Conservation (phyloP, 2,888 invertebrate genomes). For the Ennomos erosarius region DNA sequence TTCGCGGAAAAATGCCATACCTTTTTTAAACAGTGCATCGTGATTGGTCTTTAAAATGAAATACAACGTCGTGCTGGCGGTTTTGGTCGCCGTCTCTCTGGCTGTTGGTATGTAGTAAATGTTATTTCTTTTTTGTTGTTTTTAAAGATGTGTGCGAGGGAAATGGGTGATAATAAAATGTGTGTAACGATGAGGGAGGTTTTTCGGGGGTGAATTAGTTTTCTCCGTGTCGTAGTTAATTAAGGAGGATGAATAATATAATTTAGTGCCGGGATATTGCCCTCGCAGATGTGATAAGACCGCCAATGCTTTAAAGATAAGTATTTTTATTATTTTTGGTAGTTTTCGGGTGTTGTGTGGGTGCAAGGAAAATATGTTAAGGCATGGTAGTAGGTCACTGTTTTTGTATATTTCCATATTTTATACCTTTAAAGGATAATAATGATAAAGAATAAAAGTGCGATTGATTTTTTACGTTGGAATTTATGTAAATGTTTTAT, state of each 20-base stretch:
- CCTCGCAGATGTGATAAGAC: too few relatives aligned
- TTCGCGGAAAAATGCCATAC: constrained; percentile 42
- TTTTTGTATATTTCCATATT: too few relatives aligned
- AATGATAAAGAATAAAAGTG: too few relatives aligned
- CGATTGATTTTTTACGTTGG: too few relatives aligned
- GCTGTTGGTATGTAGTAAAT: constrained; percentile 62
- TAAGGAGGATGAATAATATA: background rate
- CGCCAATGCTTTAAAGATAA: too few relatives aligned
- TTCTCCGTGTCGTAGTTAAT: constrained; percentile 10
- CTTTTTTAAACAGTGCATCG: constrained; percentile 48
- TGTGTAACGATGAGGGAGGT: constrained; percentile 2
- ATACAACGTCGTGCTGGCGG: constrained; percentile 60
- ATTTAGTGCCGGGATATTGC: background rate
- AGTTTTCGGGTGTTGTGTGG: too few relatives aligned
- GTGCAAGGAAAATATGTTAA: too few relatives aligned
- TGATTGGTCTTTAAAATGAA: constrained; percentile 62
- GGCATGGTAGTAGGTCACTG: too few relatives aligned
- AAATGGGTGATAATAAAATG: constrained; percentile 3
- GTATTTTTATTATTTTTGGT: too few relatives aligned
- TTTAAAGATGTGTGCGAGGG: constrained; percentile 2
- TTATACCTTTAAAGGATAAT: too few relatives aligned
- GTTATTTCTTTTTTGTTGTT: background rate
- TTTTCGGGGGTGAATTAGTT: constrained; percentile 8
- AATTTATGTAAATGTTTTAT: too few relatives aligned
- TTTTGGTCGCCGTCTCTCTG: constrained; percentile 61